A percentile compares a stretch with the other conserved stretches of the same genome.
Conservation (phyloP, 2,888 invertebrate genomes). For the Plebejus melissa region DNA sequence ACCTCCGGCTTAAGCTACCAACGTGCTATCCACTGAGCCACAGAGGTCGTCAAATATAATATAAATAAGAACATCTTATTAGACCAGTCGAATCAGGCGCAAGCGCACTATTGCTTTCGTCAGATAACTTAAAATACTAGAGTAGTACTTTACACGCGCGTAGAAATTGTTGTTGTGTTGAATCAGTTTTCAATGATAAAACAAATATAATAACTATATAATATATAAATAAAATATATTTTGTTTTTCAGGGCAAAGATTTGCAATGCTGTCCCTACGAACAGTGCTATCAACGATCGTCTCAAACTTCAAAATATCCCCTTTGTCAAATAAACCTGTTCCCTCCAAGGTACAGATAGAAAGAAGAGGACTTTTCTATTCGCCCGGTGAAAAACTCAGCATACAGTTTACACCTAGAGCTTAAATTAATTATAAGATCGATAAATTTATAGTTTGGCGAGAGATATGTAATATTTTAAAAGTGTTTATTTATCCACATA, state of each 20-base stretch:
- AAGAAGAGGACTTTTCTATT: constrained; percentile 40
- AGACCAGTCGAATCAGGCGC: too few relatives aligned
- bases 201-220: too few relatives aligned
- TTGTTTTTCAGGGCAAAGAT: constrained; percentile 44
- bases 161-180: too few relatives aligned
- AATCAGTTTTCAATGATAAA: too few relatives aligned
- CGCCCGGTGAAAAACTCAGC: constrained; percentile 41
- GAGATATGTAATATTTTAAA: background rate
- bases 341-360: constrained; percentile 40
- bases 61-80: too few relatives aligned
- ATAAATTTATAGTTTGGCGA: background rate
- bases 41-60: too few relatives aligned
- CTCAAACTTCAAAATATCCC: constrained; percentile 40
- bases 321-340: constrained; percentile 34
- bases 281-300: constrained; percentile 30
- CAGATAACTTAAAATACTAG: too few relatives aligned
- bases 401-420: constrained; percentile 36
- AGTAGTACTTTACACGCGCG: too few relatives aligned
- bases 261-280: constrained; percentile 30
- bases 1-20: too few relatives aligned
- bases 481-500: background rate
- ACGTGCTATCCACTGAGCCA: too few relatives aligned
- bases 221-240: background rate
- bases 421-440: background rate
- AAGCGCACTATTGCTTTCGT: too few relatives aligned